Conservation (phyloP, 2,797 vertebrate species). For the Lacerta bilineata region DNA sequence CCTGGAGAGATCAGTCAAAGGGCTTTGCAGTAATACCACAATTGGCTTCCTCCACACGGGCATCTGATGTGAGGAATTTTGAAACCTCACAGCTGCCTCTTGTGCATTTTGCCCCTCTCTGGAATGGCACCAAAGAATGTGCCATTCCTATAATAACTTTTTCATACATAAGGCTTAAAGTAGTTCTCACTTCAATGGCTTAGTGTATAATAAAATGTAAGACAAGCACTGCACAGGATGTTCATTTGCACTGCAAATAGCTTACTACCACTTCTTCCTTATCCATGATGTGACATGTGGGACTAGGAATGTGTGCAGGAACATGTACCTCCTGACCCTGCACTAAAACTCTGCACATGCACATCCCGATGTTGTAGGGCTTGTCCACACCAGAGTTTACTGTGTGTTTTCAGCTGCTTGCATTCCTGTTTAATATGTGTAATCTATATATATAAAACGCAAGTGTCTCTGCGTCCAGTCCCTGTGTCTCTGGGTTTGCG, state of each 20-base stretch:
- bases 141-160: not conserved
- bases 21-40: conserved; percentile 1
- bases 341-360: not conserved
- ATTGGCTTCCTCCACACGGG: not conserved
- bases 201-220: not conserved
- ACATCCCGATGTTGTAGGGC: no score
- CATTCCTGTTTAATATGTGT: no score
- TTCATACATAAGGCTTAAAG: not conserved
- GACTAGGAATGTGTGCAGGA: no score
- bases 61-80: not conserved
- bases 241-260: not conserved
- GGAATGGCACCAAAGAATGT: conserved; percentile 2
- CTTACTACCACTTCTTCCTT: not conserved
- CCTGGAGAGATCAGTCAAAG: not conserved
- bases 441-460: no score
- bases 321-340: not conserved
- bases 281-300: not conserved
- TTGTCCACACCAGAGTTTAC: no score
- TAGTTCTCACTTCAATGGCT: not conserved
- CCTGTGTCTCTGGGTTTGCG: no score
- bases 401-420: no score
- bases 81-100: not conserved
- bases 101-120: not conserved
- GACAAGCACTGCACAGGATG: not conserved
- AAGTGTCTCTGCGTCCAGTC: no score